A percentile compares a stretch with the other conserved stretches of the same genome.
phyloP scores from a whole-genome alignment of 2,797 vertebrate species.

The Sarcophilus harrisii region DNA sequence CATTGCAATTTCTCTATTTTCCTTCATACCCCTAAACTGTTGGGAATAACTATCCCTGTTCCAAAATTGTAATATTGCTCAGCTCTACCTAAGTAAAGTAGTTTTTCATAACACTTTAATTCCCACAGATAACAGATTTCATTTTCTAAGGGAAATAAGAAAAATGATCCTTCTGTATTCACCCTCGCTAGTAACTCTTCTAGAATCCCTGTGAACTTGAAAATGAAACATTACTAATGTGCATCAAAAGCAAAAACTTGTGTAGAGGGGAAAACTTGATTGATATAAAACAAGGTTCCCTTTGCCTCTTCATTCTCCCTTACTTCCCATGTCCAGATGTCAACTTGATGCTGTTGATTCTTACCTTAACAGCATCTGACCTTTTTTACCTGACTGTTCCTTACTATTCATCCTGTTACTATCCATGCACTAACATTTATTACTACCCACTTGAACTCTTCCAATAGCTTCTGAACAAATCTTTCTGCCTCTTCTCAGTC shows the following conservation, averaged over 20 bases:
- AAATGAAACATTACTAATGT: neutral
- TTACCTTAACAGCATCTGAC: neutral
- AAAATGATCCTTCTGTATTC: neutral
- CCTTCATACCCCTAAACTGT: neutral
- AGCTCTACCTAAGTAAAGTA: neutral
- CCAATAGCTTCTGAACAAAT: neutral
- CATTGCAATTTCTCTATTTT: neutral
- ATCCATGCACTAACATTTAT: neutral
- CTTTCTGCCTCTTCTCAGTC: neutral
- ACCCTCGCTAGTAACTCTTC: neutral
- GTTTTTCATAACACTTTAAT: neutral
- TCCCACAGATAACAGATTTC: neutral
- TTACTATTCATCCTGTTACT: neutral
- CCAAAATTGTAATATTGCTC: neutral
- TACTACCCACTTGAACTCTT: neutral
- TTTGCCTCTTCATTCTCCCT: neutral
- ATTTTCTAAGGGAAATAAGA: neutral
- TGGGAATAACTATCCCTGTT: neutral
- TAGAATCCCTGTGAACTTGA: neutral
- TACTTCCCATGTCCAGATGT: neutral
- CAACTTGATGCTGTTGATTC: neutral
- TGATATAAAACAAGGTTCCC: neutral
- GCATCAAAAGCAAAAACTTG: neutral
- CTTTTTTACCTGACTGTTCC: neutral
- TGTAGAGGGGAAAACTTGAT: neutral